A percentile compares a stretch with the other conserved stretches of the same genome.
These are phyloP conservation scores for Chrysaora quinquecirrha DNA, from an alignment of 30 jellyfish, hydroid and myxozoan genomes.

Conservation along the genomic window DNA sequence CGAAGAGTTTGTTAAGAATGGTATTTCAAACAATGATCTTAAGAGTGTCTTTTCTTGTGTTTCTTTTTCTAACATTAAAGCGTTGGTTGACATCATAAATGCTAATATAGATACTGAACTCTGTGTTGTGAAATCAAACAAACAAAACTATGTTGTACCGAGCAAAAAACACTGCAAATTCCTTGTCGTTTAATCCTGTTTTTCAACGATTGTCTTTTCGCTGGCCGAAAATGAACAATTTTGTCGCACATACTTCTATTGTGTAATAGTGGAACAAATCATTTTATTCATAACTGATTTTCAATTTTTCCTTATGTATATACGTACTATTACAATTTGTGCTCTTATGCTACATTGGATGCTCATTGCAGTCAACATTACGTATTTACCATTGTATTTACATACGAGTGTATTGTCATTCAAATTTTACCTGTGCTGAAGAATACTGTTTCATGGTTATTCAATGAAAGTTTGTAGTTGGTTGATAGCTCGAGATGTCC, in stretches of 20 bases:
- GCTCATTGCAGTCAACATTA: neutral
- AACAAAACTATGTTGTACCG: neutral
- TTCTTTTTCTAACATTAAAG: neutral
- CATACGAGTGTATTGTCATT: neutral
- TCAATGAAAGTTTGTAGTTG: neutral
- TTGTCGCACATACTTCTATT: too few relatives aligned
- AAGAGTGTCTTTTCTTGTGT: slow-evolving; percentile 8
- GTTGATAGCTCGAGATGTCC: neutral
- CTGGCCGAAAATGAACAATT: neutral
- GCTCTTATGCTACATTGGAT: neutral
- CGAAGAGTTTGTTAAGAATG: slow-evolving; percentile 6
- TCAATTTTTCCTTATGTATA: neutral
- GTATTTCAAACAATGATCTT: neutral
- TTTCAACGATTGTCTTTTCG: neutral
- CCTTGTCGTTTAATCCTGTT: too few relatives aligned
- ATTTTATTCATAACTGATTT: neutral
- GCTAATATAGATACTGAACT: slow-evolving; percentile 10
- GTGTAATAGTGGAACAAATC: too few relatives aligned
- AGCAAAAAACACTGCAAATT: neutral
- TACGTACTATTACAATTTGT: neutral
- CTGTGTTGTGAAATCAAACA: neutral
- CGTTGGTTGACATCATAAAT: neutral
- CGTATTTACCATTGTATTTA: neutral
- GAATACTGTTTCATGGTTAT: neutral
- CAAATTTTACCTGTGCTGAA: too few relatives aligned